phyloP scores from a whole-genome alignment of 2,113 vertebrate genomes.

The Galbula dea region DNA sequence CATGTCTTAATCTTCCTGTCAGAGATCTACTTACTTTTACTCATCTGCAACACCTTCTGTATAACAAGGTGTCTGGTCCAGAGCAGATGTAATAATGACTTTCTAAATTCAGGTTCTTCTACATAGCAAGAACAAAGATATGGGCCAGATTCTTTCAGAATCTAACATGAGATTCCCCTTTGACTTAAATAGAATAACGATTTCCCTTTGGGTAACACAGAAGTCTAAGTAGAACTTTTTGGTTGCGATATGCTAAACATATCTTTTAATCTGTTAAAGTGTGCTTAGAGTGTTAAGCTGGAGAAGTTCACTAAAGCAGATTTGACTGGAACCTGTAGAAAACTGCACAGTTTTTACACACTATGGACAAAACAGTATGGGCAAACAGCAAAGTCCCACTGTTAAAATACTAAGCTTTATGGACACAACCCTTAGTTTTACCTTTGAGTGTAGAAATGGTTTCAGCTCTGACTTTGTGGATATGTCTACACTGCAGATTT shows the following conservation, averaged over 20 bases:
- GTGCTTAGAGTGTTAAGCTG: neutral
- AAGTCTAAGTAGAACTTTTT: neutral
- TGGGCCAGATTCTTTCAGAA: neutral
- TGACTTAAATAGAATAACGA: neutral
- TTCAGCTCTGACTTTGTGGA: neutral
- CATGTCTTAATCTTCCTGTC: neutral
- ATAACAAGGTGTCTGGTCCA: neutral
- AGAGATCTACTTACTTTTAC: neutral
- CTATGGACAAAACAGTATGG: neutral
- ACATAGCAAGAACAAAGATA: neutral
- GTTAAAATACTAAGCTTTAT: neutral
- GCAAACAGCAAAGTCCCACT: neutral
- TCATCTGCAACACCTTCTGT: neutral
- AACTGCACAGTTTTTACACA: neutral
- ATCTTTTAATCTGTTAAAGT: neutral
- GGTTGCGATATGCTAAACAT: neutral
- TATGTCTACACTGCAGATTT: neutral
- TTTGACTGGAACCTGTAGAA: neutral
- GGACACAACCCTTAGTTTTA: neutral
- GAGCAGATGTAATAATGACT: neutral
- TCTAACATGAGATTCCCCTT: neutral
- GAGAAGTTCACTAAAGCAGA: neutral
- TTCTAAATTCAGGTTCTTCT: neutral
- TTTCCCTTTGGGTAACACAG: neutral
- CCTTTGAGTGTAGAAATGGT: neutral